Evolutionary conservation across 2,888 invertebrate species (phyloP), one percentile per base, ranked within the genome.

Genomic region (Neoaliturus tenellus): DNA sequence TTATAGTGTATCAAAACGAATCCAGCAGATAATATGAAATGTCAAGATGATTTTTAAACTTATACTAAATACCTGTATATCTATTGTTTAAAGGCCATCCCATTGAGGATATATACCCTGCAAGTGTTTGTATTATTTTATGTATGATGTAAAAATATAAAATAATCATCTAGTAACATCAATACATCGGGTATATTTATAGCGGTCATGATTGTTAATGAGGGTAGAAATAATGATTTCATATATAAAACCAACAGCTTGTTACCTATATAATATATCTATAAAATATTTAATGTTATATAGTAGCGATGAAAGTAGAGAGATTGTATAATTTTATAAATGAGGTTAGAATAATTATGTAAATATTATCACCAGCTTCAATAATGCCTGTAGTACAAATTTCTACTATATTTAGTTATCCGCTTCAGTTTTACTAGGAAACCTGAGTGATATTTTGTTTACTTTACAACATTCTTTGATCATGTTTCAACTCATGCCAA

Each of bases 51-150:
- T 51, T 4, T 78, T 35, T n/a, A n/a, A 83, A 83, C 83, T 85
- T 85, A 83, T 71, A 86, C 86, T 87, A 86, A 85, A 55, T 87
- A 87, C 87, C 87, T 87, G 87, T 86, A 87, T 86, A 86, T 86
- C 86, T 87, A 86, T 86, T 87, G 86, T 86, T 82, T 8, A 84
- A 87, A 87, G 87, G 87, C 87, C 85, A 86, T 85, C 87, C 85
- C 58, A 48, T n/a, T 58, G 33, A 84, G 86, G 86, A 86, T 86
- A 87, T 85, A 85, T 86, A 87, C 87, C 87, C 87, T 87, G 87
- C 87, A 87, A 87, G 83, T 86, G 86, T 87, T 86, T 84, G 73
- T 83, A 81, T 83, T 83, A 84, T 86, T 80, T 83, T 83, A 71
- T 84, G 69, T 81, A 31, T 69, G 80, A 73, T 85, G 85, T 86